Base-by-base conservation (phyloP, 2,113 vertebrate species). In the Calypte anna region DNA sequence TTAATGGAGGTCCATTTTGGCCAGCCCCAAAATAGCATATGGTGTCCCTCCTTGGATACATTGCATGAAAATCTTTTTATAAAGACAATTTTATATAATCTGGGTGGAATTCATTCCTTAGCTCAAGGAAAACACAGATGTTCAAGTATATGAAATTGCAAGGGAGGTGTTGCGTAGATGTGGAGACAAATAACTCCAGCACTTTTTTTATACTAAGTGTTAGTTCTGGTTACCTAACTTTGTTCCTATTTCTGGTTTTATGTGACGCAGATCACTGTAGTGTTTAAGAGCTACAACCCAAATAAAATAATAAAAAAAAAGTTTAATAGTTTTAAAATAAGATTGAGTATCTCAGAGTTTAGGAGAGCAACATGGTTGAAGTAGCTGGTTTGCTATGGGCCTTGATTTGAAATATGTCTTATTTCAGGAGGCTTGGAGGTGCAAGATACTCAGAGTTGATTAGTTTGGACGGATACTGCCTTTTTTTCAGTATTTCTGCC, bases 121-220 rank as follows among this genome's bases (percentile, higher is more conserved):
- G 86, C 90, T 92, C 88, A 75, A 96, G 92, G 76, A 94, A 94
- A 96, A 92, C 94, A 97, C 96, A 97, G 95, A 96, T 97, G 96
- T 96, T 96, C 90, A 75, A 95, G 90, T 82, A 91, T 70, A 90
- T 88, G 91, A 95, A 95, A 94, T 97, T 94, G 94, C 95, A 96
- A 95, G 87, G 94, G 95, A 96, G 96, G 95, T 97, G 94, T 97
- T 97, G 96, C 90, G 85, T 93, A 96, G 95, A 96, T 96, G 94
- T 96, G 90, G 91, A 96, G 92, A 97, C 94, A 97, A 96, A 95
- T 95, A 96, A 94, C 57, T 93, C 54, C 69, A 82, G 51, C 64
- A 96, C 59, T 88, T 95, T 94, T 96, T 95, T 94, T 91, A 43
- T 93, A 76, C 57, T 46, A 95, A 93, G 92, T 94, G 94, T 94